A percentile compares a stretch with the other conserved stretches of the same genome.
Evolutionary conservation across 1,140 invertebrate species (phyloP).

Genomic region (Meteorus sp.): DNA sequence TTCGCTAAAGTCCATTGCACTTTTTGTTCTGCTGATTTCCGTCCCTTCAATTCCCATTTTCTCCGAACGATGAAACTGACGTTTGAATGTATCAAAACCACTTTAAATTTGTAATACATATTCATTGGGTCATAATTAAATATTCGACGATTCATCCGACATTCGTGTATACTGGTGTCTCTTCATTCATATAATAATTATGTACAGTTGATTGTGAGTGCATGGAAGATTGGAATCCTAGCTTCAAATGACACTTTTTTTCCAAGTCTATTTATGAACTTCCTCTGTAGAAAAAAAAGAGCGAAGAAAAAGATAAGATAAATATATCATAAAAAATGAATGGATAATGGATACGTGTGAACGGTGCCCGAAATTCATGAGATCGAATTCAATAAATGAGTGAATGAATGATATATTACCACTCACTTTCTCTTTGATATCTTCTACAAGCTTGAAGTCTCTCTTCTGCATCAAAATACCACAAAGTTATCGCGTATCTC

Average conservation of each 20-base stretch:
- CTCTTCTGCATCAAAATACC: constrained; percentile 92
- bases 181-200: too few relatives aligned
- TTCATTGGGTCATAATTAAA: too few relatives aligned
- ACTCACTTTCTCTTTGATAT: constrained; percentile 65
- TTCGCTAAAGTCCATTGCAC: constrained; percentile 36
- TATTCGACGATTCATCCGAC: too few relatives aligned
- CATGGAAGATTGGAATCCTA: constrained; percentile 29
- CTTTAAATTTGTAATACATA: too few relatives aligned
- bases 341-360: background rate
- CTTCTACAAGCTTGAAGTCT: constrained; percentile 72
- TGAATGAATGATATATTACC: background rate
- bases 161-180: too few relatives aligned
- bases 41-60: too few relatives aligned
- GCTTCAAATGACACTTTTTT: constrained; percentile 32
- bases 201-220: constrained; percentile 15
- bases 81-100: too few relatives aligned
- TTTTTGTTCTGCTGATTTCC: too few relatives aligned
- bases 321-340: too few relatives aligned
- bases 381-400: too few relatives aligned
- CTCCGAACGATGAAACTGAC: too few relatives aligned
- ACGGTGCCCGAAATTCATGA: too few relatives aligned
- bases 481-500: constrained; percentile 92
- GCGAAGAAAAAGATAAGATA: constrained; percentile 4
- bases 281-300: constrained; percentile 35
- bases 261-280: constrained; percentile 31